phyloP scores from a whole-genome alignment of 2,888 invertebrate genomes.

The Pachydiplax longipennis region DNA sequence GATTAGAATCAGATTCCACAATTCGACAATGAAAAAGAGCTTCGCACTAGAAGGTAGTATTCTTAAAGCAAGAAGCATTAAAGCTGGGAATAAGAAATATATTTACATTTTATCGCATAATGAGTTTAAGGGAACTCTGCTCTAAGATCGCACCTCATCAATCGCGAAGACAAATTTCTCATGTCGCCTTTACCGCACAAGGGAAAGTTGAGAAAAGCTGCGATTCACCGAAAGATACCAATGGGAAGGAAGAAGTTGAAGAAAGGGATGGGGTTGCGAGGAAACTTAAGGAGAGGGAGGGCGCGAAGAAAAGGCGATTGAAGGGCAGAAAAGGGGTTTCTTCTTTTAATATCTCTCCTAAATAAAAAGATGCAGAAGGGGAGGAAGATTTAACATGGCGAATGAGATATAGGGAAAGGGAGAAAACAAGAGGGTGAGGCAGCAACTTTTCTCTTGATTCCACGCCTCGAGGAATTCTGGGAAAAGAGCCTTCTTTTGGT shows the following conservation, averaged over 20 bases:
- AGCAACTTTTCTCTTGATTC: conserved; percentile 11
- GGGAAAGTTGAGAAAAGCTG: neutral
- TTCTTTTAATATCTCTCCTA: neutral
- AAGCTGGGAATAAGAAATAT: no score
- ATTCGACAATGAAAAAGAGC: no score
- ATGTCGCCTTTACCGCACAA: no score
- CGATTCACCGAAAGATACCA: neutral
- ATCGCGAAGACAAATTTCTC: no score
- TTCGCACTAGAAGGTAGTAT: no score
- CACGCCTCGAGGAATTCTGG: conserved; percentile 7
- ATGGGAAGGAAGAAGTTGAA: conserved; percentile 22
- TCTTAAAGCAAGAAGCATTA: no score
- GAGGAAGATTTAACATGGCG: neutral
- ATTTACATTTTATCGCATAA: no score
- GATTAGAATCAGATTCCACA: no score
- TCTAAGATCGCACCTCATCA: no score
- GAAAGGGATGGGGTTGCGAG: neutral
- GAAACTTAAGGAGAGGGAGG: neutral
- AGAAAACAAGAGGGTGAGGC: neutral
- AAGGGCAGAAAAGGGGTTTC: neutral
- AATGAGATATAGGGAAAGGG: neutral
- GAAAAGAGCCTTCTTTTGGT: conserved; percentile 1
- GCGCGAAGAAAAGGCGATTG: conserved; percentile 10
- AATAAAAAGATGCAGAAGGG: neutral
- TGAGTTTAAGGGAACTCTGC: no score